These are phyloP conservation scores for Eledone cirrhosa DNA, from an alignment of 2,888 invertebrate species.

Conservation along the genomic window DNA sequence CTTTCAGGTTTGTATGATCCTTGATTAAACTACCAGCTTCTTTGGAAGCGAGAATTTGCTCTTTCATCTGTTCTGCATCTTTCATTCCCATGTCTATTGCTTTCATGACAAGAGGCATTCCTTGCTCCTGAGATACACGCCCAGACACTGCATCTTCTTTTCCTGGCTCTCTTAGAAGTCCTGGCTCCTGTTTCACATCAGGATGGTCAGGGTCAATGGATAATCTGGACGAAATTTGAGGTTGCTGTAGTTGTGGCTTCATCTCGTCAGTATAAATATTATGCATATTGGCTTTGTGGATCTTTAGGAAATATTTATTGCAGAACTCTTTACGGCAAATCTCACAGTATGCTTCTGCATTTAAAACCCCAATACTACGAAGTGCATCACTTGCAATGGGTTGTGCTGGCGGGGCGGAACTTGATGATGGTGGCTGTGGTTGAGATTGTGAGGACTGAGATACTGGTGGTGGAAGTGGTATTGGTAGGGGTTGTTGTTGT, in stretches of 20 bases:
- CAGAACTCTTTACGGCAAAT: slow-evolving; percentile 76
- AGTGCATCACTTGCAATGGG: slow-evolving; percentile 38
- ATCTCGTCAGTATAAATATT: slow-evolving; percentile 54
- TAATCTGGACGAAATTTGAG: slow-evolving; percentile 59
- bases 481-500: slow-evolving; percentile 33
- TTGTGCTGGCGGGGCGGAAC: slow-evolving; percentile 27
- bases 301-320: slow-evolving; percentile 64
- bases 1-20: slow-evolving; percentile 16
- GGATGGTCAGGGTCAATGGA: slow-evolving; percentile 9
- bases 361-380: slow-evolving; percentile 50
- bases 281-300: slow-evolving; percentile 66
- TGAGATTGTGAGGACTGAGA: slow-evolving; percentile 34
- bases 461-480: slow-evolving; percentile 34
- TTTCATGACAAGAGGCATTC: slow-evolving; percentile 25
- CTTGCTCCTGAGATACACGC: slow-evolving; percentile 22
- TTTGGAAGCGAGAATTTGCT: slow-evolving; percentile 11
- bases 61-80: slow-evolving; percentile 15
- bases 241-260: slow-evolving; percentile 70
- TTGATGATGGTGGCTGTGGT: slow-evolving; percentile 34
- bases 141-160: neutral
- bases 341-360: slow-evolving; percentile 88
- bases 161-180: neutral
- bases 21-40: slow-evolving; percentile 10
- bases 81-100: slow-evolving; percentile 18
- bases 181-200: slow-evolving; percentile 21